A percentile compares a stretch with the other conserved stretches of the same genome.
Conservation (phyloP, 2,888 invertebrate genomes). For the Drosophila birchii region DNA sequence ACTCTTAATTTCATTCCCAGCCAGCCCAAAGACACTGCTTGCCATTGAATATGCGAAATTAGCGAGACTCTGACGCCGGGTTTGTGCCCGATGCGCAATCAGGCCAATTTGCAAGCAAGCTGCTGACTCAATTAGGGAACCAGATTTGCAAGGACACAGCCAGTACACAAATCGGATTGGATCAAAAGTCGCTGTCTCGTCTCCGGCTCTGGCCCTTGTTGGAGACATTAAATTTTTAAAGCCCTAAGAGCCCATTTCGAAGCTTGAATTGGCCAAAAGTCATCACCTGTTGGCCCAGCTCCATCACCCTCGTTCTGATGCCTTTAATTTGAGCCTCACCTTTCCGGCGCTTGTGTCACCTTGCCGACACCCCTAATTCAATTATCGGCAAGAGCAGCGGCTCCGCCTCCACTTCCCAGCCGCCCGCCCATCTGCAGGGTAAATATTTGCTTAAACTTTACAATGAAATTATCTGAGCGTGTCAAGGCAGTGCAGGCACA, state of each 20-base stretch:
- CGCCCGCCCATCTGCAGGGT: constrained; percentile 44
- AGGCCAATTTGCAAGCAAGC: constrained; percentile 35
- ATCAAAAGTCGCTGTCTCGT: constrained; percentile 12
- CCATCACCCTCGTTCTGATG: neutral
- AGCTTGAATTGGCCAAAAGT: constrained; percentile 34
- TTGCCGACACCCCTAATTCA: constrained; percentile 53
- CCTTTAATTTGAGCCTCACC: constrained; percentile 35
- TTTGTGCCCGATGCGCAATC: constrained; percentile 42
- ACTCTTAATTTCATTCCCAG: constrained; percentile 48
- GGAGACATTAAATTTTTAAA: constrained; percentile 61
- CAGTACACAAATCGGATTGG: constrained; percentile 30
- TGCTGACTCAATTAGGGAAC: constrained; percentile 50
- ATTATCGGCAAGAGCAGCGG: constrained; percentile 54
- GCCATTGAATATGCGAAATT: constrained; percentile 62
- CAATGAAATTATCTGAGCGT: constrained; percentile 52
- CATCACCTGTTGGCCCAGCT: constrained; percentile 54
- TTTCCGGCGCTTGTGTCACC: constrained; percentile 11
- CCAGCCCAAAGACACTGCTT: constrained; percentile 13
- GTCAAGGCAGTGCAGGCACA: constrained; percentile 22
- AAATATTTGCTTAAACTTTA: constrained; percentile 58
- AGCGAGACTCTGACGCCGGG: constrained; percentile 36
- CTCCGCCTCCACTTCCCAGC: neutral
- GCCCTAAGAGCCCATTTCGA: constrained; percentile 8
- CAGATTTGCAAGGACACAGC: constrained; percentile 20
- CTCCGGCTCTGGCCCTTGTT: constrained; percentile 6